A percentile compares a stretch with the other conserved stretches of the same genome.
These are phyloP conservation scores for Ostrea denselamellosa DNA, from an alignment of 1,140 invertebrate genomes.

Conservation along the genomic window DNA sequence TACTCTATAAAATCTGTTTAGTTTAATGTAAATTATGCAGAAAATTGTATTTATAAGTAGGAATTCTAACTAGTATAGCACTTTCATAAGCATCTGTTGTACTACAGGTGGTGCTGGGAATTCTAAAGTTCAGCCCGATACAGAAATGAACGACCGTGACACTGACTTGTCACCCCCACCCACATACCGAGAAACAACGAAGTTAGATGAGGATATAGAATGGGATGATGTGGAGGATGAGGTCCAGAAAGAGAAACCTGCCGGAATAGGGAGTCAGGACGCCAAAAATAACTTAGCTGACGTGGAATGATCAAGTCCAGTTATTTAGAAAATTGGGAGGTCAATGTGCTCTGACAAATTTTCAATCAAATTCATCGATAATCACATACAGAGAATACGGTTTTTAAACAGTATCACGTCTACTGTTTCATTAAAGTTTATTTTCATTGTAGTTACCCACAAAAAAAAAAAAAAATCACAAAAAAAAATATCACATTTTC, in stretches of 20 bases:
- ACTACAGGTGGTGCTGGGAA: constrained; percentile 1
- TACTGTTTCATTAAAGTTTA: too few relatives aligned
- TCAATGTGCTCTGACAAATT: too few relatives aligned
- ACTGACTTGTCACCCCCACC: neutral
- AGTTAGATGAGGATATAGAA: neutral
- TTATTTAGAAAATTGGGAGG: too few relatives aligned
- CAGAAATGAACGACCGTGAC: neutral
- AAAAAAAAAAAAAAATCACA: too few relatives aligned
- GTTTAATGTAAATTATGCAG: too few relatives aligned
- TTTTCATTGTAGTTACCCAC: too few relatives aligned
- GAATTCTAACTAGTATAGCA: neutral
- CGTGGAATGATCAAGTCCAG: neutral
- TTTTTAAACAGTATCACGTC: too few relatives aligned
- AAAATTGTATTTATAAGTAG: too few relatives aligned
- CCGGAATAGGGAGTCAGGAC: neutral
- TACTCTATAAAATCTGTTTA: too few relatives aligned
- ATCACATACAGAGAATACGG: too few relatives aligned
- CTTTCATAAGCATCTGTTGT: neutral
- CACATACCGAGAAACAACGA: neutral
- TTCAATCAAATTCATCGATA: too few relatives aligned
- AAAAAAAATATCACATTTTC: too few relatives aligned
- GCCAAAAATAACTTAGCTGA: neutral
- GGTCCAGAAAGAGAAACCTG: neutral
- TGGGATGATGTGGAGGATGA: constrained; percentile 13
- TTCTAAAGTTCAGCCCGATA: neutral